Conservation (phyloP, 2,113 vertebrate species). For the Brachyhypopomus gauderio region DNA sequence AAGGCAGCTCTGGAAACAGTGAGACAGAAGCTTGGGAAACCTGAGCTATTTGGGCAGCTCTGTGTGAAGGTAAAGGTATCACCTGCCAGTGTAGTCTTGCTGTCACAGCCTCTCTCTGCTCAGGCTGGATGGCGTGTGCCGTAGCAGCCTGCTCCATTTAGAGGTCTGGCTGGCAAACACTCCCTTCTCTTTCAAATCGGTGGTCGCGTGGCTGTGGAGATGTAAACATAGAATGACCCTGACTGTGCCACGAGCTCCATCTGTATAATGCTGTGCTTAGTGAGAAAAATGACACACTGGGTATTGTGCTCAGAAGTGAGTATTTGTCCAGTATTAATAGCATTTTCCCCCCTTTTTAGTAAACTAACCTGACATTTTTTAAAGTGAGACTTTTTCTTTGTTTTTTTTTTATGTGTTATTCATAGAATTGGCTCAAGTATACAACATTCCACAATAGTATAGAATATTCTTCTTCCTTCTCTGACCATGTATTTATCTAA, state of each 20-base stretch:
- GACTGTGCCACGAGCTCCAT: background rate
- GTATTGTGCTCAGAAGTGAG: no score
- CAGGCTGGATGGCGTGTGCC: slow-evolving; percentile 6
- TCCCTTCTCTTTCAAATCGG: slow-evolving; percentile 39
- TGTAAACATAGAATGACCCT: slow-evolving; percentile 21
- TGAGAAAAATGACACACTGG: background rate
- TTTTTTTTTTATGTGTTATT: no score
- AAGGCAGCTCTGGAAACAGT: slow-evolving; percentile 46
- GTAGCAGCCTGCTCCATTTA: slow-evolving; percentile 47
- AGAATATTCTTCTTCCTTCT: background rate
- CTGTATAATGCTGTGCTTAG: no score
- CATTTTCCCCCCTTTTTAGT: background rate
- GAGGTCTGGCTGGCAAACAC: slow-evolving; percentile 40
- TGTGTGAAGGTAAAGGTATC: slow-evolving; percentile 39
- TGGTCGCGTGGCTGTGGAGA: background rate
- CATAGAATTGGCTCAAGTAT: no score
- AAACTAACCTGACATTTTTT: background rate
- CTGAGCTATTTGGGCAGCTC: slow-evolving; percentile 22
- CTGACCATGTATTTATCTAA: background rate
- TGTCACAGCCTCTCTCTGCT: slow-evolving; percentile 15
- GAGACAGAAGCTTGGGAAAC: slow-evolving; percentile 44
- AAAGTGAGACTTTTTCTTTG: background rate
- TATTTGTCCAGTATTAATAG: background rate
- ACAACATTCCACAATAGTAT: no score
- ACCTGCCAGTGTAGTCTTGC: slow-evolving; percentile 44